Evolutionary conservation across 2,888 invertebrate species (phyloP).

Genomic region (Eilema griseolum): DNA sequence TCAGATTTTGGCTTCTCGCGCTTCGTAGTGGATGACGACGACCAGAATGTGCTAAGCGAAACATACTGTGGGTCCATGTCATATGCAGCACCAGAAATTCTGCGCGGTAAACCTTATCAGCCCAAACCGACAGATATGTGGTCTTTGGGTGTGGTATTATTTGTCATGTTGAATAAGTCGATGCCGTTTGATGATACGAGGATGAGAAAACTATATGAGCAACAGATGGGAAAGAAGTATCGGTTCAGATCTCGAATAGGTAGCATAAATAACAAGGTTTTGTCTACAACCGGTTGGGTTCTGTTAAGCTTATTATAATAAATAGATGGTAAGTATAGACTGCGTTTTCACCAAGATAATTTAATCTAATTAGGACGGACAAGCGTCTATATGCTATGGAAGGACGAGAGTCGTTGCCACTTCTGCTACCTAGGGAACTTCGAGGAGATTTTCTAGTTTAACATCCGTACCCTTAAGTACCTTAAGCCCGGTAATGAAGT

Average conservation of each 20-base stretch:
- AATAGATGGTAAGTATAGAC: neutral
- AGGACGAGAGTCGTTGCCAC: neutral
- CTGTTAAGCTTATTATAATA: slow-evolving; percentile 10
- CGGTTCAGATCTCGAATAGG: slow-evolving; percentile 88
- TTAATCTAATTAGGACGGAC: neutral
- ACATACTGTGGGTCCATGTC: slow-evolving; percentile 96
- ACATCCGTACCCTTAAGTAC: no score
- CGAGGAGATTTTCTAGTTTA: no score
- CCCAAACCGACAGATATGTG: slow-evolving; percentile 92
- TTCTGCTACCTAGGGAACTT: neutral
- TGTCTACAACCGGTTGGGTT: neutral
- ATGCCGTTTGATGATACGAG: slow-evolving; percentile 95
- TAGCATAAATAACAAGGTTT: slow-evolving; percentile 53
- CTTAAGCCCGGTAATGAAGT: no score
- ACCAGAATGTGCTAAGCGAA: no score
- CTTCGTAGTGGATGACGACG: slow-evolving; percentile 72
- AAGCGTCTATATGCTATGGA: neutral
- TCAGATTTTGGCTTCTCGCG: slow-evolving; percentile 94
- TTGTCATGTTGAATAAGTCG: slow-evolving; percentile 93
- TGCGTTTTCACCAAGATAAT: neutral
- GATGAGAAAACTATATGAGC: slow-evolving; percentile 90
- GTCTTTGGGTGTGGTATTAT: slow-evolving; percentile 93
- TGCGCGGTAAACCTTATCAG: slow-evolving; percentile 91
- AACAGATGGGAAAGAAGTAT: slow-evolving; percentile 88
- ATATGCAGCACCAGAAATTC: slow-evolving; percentile 95